phyloP scores from a whole-genome alignment of 2,113 vertebrate genomes.

The Ceratotherium simum region DNA sequence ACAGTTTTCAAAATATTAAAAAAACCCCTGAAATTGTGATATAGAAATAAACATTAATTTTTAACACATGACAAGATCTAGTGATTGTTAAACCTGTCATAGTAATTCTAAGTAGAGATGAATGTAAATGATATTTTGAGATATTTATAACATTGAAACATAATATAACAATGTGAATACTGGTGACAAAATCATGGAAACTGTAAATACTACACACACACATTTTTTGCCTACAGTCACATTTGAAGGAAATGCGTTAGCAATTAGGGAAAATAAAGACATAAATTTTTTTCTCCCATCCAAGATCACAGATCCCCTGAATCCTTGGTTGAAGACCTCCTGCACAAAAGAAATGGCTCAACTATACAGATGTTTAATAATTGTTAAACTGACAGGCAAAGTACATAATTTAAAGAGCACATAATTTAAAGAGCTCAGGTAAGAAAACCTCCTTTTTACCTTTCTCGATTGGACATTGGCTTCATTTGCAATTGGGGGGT shows the following conservation, averaged over 20 bases:
- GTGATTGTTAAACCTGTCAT: too few species aligned
- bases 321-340: not conserved
- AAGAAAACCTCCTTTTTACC: conserved; percentile 85
- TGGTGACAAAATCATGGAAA: not conserved
- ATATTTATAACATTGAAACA: not conserved
- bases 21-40: not conserved
- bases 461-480: conserved; percentile 99
- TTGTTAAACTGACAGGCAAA: not conserved
- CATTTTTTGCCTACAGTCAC: not conserved
- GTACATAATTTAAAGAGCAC: not conserved
- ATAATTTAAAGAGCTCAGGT: not conserved
- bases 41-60: not conserved
- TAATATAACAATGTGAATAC: not conserved
- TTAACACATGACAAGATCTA: not conserved
- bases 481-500: conserved; percentile 97
- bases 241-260: conserved; percentile 3
- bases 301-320: not conserved
- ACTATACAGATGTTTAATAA: not conserved
- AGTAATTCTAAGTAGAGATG: not conserved
- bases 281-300: too few species aligned
- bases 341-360: not conserved
- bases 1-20: not conserved
- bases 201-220: not conserved
- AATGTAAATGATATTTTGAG: not conserved
- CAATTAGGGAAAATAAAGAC: not conserved